Evolutionary conservation across 1,140 invertebrate genomes (phyloP), one percentile per base, ranked within the genome.

Genomic region (Pinna nobilis): DNA sequence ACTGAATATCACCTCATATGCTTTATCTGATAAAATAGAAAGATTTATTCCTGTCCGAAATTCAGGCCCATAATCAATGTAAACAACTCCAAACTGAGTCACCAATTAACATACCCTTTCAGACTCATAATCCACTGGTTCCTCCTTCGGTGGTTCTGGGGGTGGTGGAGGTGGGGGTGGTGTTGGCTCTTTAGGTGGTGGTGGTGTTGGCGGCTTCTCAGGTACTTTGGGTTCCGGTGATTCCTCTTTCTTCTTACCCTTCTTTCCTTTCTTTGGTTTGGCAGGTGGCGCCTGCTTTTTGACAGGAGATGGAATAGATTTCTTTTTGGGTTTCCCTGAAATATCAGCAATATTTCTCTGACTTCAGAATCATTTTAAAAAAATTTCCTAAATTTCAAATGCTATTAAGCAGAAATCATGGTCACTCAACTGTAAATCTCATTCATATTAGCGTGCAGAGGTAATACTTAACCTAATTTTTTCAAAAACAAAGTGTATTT

Each of bases 301-400:
- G 2, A 71, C 32, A 39, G 63, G 64, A 41, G 57, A 63, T 11
- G 63, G 63, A 2, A 49, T 59, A 47, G 77, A 80, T 35, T 72
- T 76, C 1, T 70, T 66, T 59, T 81, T 82, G 9, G 79, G 76
- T 69, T 82, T 84, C 49, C 81, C 82, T 80, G 18, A 18, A n/a
- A n/a, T n/a, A n/a, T n/a, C n/a, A n/a, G n/a, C n/a, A n/a, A n/a
- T n/a, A n/a, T n/a, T n/a, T n/a, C n/a, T n/a, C n/a, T n/a, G n/a
- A n/a, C n/a, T n/a, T n/a, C n/a, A n/a, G n/a, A n/a, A n/a, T n/a
- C n/a, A n/a, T n/a, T n/a, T n/a, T n/a, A n/a, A n/a, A n/a, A n/a
- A n/a, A n/a, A n/a, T n/a, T n/a, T n/a, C n/a, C n/a, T n/a, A n/a
- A n/a, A n/a, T n/a, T n/a, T n/a, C n/a, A n/a, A n/a, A n/a, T n/a